phyloP scores from a whole-genome alignment of 2,888 invertebrate species.

The Margaritifera margaritifera region DNA sequence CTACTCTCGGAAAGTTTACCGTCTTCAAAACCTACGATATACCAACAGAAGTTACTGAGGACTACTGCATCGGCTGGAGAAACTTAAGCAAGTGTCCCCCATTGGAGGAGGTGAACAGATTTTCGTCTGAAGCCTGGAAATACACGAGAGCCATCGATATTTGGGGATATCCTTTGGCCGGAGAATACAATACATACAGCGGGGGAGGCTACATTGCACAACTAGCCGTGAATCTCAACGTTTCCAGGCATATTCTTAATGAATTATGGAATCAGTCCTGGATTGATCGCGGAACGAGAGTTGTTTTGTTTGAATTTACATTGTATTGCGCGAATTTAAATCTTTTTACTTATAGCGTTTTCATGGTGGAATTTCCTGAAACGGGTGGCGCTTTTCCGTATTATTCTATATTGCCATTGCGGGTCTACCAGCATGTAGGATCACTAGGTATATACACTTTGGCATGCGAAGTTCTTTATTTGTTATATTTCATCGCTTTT shows the following conservation, averaged over 20 bases:
- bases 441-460: slow-evolving; percentile 41
- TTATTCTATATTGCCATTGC: slow-evolving; percentile 46
- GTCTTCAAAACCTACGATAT: no score
- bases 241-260: slow-evolving; percentile 41
- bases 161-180: slow-evolving; percentile 51
- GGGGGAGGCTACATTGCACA: slow-evolving; percentile 62
- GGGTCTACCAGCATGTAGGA: slow-evolving; percentile 47
- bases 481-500: slow-evolving; percentile 36
- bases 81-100: slow-evolving; percentile 25
- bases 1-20: no score
- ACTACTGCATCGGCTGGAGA: slow-evolving; percentile 48
- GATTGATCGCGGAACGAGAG: slow-evolving; percentile 59
- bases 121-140: slow-evolving; percentile 48
- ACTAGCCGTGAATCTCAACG: slow-evolving; percentile 46
- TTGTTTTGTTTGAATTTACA: slow-evolving; percentile 60
- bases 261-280: slow-evolving; percentile 48
- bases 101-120: slow-evolving; percentile 29
- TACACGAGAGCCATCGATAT: slow-evolving; percentile 47
- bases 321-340: slow-evolving; percentile 60
- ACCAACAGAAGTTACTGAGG: slow-evolving; percentile 31
- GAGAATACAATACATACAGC: slow-evolving; percentile 44
- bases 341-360: slow-evolving; percentile 56
- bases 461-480: slow-evolving; percentile 43
- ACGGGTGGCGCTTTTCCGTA: slow-evolving; percentile 55
- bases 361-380: slow-evolving; percentile 61